A percentile compares a stretch with the other conserved stretches of the same genome.
Evolutionary conservation across 2,888 invertebrate species (phyloP).

Genomic region (Drosophila conformis): DNA sequence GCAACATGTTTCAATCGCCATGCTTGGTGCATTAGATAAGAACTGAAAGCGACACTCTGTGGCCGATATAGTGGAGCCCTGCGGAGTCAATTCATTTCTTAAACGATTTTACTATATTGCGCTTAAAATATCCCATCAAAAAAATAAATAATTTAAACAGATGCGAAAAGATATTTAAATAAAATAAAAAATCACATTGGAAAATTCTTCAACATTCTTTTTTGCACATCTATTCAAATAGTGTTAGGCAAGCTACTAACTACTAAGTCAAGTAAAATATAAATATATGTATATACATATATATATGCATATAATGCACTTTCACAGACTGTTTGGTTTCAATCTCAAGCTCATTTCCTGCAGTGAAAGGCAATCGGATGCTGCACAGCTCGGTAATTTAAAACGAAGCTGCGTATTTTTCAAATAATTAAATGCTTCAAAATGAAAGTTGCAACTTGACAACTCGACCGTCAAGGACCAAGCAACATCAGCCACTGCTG

Average conservation of each 20-base stretch:
- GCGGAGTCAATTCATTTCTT: background rate
- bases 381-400: slow-evolving; percentile 35
- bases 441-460: slow-evolving; percentile 21
- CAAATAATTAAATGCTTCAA: slow-evolving; percentile 63
- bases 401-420: slow-evolving; percentile 40
- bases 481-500: background rate
- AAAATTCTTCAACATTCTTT: background rate
- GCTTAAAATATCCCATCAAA: background rate
- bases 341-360: slow-evolving; percentile 13
- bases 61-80: background rate
- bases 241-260: background rate
- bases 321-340: slow-evolving; percentile 9
- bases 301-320: background rate
- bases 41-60: slow-evolving; percentile 35
- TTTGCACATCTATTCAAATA: background rate
- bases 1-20: slow-evolving; percentile 45
- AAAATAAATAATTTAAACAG: background rate
- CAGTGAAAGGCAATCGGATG: slow-evolving; percentile 31
- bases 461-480: slow-evolving; percentile 18
- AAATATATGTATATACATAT: background rate
- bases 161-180: background rate
- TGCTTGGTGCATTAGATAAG: slow-evolving; percentile 36
- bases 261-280: too few relatives aligned
- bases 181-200: background rate
- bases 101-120: background rate